Evolutionary conservation across 2,113 vertebrate genomes (phyloP).

Genomic region (Telmatochromis sp.): DNA sequence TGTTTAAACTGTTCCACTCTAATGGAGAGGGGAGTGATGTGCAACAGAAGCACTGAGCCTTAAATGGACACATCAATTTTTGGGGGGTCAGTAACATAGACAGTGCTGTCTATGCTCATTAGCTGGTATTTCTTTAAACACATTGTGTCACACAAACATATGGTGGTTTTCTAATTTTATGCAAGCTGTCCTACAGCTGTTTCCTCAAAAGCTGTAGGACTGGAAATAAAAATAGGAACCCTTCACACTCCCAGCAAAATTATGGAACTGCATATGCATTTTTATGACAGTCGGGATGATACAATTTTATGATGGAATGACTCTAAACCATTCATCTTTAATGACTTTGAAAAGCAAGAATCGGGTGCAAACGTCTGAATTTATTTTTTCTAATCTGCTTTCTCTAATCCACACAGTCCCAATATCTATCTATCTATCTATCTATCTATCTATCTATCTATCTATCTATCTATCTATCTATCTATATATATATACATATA

Average conservation of each 20-base stretch:
- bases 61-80: background rate
- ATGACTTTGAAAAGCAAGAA: background rate
- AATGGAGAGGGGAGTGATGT: background rate
- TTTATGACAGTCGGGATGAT: background rate
- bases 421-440: background rate
- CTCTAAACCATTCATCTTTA: background rate
- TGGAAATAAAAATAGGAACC: background rate
- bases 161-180: background rate
- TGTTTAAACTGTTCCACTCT: constrained; percentile 33
- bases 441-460: fast-evolving
- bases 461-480: fast-evolving
- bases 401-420: background rate
- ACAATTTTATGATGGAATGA: background rate
- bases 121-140: background rate
- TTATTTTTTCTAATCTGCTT: background rate
- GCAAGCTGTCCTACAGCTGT: background rate
- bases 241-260: background rate
- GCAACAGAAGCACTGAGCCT: background rate
- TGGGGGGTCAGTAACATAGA: background rate
- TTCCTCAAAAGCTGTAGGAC: background rate
- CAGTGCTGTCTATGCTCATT: background rate
- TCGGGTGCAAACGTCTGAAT: background rate
- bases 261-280: background rate
- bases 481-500: too few relatives aligned
- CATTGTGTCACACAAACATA: background rate